Base-by-base conservation (phyloP, 2,797 vertebrate species). In the Rhinoraja longicauda region DNA sequence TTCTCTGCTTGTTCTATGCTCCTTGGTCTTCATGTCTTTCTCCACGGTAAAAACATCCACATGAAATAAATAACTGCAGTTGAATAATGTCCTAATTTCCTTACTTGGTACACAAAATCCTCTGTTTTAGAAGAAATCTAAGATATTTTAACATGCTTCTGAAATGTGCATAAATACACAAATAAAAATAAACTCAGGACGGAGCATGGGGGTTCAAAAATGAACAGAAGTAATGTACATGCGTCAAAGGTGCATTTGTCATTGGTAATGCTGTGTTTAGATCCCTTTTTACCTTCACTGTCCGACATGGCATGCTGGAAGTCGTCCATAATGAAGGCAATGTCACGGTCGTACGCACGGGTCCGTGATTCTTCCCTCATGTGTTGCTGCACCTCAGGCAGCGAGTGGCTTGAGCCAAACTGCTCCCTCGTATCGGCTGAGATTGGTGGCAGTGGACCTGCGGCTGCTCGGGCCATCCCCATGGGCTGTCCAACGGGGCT, bases 271-370 rank as follows among this genome's bases (percentile, higher is more conserved):
- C 95, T 96, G 95, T 94, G 97, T 96, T 96, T 94, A 97, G 94
- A 97, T 95, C 95, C 97, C 97, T 96, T 97, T 97, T 99, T 99
- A 99, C 99, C 99, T 99, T 99, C 99, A 93, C 99, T 99, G 97
- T 99, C 99, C 94, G 99, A 99, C 99, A 99, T 99, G 96, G 99
- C 99, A 95, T 99, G 99, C 95, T 99, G 98, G 96, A 99, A 98
- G 96, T 99, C 99, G 95, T 99, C 99, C 98, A 99, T 99, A 96
- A 99, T 98, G 97, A 99, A 99, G 93, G 98, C 98, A 95, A 99
- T 98, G 95, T 99, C 98, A 95, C 98, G 97, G 96, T 99, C 99
- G 94, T 99, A 99, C 94, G 98, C 98, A 91, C 98, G 97, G 93
- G 98, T 99, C 93, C 98, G 96, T 94, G 98, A 99, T 95, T 99